Evolutionary conservation across 2,797 vertebrate species (phyloP), one percentile per base, ranked within the genome.

Genomic region (Ispidina picta): DNA sequence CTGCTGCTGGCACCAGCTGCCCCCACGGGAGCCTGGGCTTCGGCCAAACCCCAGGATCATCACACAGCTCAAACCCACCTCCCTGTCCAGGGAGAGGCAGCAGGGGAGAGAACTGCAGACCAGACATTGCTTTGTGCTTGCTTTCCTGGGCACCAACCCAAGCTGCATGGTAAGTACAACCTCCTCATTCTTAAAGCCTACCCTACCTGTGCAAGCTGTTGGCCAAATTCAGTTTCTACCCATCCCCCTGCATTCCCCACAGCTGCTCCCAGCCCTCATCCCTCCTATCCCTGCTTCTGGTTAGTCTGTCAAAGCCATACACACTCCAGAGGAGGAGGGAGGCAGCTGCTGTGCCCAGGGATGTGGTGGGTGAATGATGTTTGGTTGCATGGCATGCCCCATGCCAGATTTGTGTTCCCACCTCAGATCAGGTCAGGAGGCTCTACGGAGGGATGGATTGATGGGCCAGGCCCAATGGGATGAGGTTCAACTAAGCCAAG

Each of bases 11-110:
- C 97, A 97, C 88, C 94, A 94, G 51, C 74, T 95, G 4, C 97
- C 97, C 83, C 96, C 92, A 6, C 37, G 63, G 90, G 98, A 98
- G 25, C 98, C 97, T 3, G 97, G 95, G 29, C 97, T 98, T 49
- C 98, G 97, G 59, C 98, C 98, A 84, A 98, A 96, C 10, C 98
- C 98, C 0, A 97, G 91, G 20, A 98, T 96, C 78, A 98, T 97
- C 46, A 97, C 78, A 4, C 98, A 98, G 73, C 96, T 93, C 25
- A 98, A 96, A 54, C 97, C 98, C 6, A 96, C 96, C 79, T 98
- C 98, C 83, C 98, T 98, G 96, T 23, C 74, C 63, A 29, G 10
- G 44, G 9, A 82, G 15, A 46, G 26, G 1, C 65, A 71, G 15
- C 13, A 55, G 13, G 10, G 29, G 10, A 75, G 11, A 23, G 2